phyloP scores from a whole-genome alignment of 2,888 invertebrate species.

The Adela reaumurella region DNA sequence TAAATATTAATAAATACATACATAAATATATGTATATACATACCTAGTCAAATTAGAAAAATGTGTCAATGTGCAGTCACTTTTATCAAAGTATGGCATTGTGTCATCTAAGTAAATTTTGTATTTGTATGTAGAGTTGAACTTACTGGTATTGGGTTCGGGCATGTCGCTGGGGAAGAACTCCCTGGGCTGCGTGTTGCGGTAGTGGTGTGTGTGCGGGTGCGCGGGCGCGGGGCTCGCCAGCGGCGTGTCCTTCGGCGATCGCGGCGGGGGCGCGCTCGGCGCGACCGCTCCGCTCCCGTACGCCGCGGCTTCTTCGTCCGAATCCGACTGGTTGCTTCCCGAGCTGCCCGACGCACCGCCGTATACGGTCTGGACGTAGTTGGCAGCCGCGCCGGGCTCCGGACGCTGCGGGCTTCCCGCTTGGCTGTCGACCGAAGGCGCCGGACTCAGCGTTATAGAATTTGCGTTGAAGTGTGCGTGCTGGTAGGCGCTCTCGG shows the following conservation, averaged over 20 bases:
- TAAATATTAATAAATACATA: too few relatives aligned
- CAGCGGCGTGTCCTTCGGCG: slow-evolving; percentile 48
- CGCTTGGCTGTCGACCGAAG: slow-evolving; percentile 82
- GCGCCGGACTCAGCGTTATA: slow-evolving; percentile 86
- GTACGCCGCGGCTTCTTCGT: slow-evolving; percentile 61
- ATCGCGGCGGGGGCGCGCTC: slow-evolving; percentile 59
- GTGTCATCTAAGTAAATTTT: too few relatives aligned
- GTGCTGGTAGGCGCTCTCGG: slow-evolving; percentile 49
- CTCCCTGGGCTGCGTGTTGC: slow-evolving; percentile 52
- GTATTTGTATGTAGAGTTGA: too few relatives aligned
- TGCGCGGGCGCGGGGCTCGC: slow-evolving; percentile 31
- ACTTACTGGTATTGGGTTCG: slow-evolving; percentile 86
- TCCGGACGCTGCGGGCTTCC: slow-evolving; percentile 80
- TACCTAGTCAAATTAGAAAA: too few relatives aligned
- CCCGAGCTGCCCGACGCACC: slow-evolving; percentile 57
- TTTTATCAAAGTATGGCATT: too few relatives aligned
- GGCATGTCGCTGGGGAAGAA: slow-evolving; percentile 78
- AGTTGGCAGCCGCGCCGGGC: slow-evolving; percentile 31
- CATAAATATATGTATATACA: too few relatives aligned
- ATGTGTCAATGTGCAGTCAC: too few relatives aligned
- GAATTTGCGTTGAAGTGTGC: slow-evolving; percentile 78
- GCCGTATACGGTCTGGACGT: slow-evolving; percentile 34
- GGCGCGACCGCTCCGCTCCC: slow-evolving; percentile 26
- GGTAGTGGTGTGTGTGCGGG: slow-evolving; percentile 35
- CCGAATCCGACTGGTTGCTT: slow-evolving; percentile 78